These are phyloP conservation scores for Chaenodraco wilsoni DNA, from an alignment of 2,797 vertebrate genomes.

Conservation along the genomic window DNA sequence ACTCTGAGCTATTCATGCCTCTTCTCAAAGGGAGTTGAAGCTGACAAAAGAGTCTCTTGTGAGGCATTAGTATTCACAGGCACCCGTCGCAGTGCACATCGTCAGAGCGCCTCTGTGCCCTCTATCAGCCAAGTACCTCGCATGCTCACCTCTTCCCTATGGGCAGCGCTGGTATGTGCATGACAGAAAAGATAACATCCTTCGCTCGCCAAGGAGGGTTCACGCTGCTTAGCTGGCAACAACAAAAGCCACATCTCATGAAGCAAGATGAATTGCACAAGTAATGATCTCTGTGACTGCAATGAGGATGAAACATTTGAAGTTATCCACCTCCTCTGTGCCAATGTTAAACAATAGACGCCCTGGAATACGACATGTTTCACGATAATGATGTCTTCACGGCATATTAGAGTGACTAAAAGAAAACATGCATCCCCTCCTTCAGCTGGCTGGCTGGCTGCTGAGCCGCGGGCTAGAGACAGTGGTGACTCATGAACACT, in stretches of 20 bases:
- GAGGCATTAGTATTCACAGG: conserved; percentile 63
- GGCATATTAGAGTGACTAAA: conserved; percentile 74
- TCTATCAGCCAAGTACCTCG: conserved; percentile 73
- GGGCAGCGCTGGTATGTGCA: conserved; percentile 67
- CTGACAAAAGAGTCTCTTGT: conserved; percentile 68
- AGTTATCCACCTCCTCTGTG: conserved; percentile 47
- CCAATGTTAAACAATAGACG: conserved; percentile 62
- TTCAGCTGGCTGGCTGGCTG: conserved; percentile 74
- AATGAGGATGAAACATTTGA: conserved; percentile 59
- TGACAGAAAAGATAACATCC: conserved; percentile 78
- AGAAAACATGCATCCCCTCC: conserved; percentile 72
- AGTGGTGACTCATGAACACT: conserved; percentile 75
- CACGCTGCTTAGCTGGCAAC: conserved; percentile 60
- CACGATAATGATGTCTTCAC: conserved; percentile 76
- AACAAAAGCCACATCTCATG: conserved; percentile 66
- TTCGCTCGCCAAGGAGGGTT: conserved; percentile 46
- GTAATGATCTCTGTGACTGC: conserved; percentile 59
- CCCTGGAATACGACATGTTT: conserved; percentile 54
- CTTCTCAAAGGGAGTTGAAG: conserved; percentile 39
- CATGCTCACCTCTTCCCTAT: conserved; percentile 74
- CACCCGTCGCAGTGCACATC: conserved; percentile 37
- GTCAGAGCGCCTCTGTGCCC: conserved; percentile 47
- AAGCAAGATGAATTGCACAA: conserved; percentile 49
- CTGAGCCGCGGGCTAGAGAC: conserved; percentile 72
- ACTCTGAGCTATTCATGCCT: conserved; percentile 52